Percentiles rank a stretch among this genome's conserved stretches.
phyloP scores from a whole-genome alignment of 2,113 vertebrate genomes.

The Lethenteron camtschaticum region DNA sequence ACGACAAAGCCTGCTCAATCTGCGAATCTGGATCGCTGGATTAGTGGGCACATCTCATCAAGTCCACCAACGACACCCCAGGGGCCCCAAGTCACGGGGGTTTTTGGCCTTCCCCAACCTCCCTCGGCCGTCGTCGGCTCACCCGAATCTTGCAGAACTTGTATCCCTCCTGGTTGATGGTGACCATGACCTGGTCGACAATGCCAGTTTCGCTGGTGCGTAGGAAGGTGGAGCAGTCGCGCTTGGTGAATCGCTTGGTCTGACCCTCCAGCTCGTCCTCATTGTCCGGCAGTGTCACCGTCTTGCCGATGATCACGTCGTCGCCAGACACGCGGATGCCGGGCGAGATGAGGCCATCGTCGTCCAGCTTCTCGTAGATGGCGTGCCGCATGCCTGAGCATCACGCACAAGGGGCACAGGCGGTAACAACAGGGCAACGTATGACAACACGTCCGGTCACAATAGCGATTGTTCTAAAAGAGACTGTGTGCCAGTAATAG shows the following conservation, averaged over 20 bases:
- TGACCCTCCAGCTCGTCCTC: constrained; percentile 82
- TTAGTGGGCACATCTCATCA: no score
- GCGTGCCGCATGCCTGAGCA: constrained; percentile 75
- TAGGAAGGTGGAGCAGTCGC: constrained; percentile 88
- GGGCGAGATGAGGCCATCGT: constrained; percentile 82
- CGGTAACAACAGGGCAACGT: no score
- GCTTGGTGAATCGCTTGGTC: constrained; percentile 73
- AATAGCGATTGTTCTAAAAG: no score
- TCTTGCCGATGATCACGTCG: constrained; percentile 97
- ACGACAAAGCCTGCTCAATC: no score
- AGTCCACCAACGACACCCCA: no score
- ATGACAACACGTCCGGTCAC: no score
- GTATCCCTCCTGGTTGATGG: constrained; percentile 93
- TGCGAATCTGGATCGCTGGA: no score
- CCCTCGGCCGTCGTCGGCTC: constrained; percentile 14
- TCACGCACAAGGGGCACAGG: no score
- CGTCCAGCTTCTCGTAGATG: constrained; percentile 92
- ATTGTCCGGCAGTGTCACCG: constrained; percentile 74
- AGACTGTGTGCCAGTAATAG: no score
- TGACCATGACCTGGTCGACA: constrained; percentile 98
- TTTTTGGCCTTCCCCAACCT: not conserved
- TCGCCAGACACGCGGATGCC: constrained; percentile 91
- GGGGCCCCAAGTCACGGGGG: no score
- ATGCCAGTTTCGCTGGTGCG: constrained; percentile 90
- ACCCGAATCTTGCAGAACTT: constrained; percentile 99